Base-by-base conservation (phyloP, 2,888 invertebrate genomes). In the Oscheius myriophilus region DNA sequence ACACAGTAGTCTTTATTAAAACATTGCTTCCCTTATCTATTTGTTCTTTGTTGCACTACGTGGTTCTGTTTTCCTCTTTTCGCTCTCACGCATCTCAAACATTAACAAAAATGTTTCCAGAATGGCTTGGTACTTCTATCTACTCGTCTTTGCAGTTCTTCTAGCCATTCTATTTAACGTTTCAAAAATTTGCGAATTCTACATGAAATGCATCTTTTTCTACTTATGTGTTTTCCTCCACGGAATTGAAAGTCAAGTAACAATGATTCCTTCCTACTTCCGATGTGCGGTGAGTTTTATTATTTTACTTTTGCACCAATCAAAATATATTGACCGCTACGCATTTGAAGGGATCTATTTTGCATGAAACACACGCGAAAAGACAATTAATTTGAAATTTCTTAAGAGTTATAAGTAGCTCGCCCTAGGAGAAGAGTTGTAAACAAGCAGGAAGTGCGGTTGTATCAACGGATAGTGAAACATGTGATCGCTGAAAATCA, bases 211-310 rank as follows among this genome's bases (percentile, higher is more conserved):
- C 16, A 66, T 70, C 7, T 76, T 78, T 54, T 75, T 71, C 69
- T 78, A 80, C 63, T 25, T 75, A n/a, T 71, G 72, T 14, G 71
- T 80, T 63, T 49, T 80, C 45, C 18, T 74, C 41, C 73, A 80
- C 58, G 77, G 76, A 52, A 72, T 76, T 63, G 70, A 72, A 61
- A 69, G 73, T 49, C 69, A 70, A 46, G 42, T 76, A 26, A 72
- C 72, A 11, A 70, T 75, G 71, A 71, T 79, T 46, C 78, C 78
- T 11, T 72, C 73, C 23, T 78, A 68, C 42, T 42, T 77, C 16
- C 49, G 59, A 26, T 67, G 71, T 23, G 69, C 65, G 58, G 80
- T 80, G 18, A 45, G 76, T 41, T 26, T 7, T n/a, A n/a, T n/a
- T n/a, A n/a, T n/a, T n/a, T n/a, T n/a, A n/a, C n/a, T n/a, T n/a